Base-by-base conservation (phyloP, 2,888 invertebrate species). In the Eupithecia abbreviata region DNA sequence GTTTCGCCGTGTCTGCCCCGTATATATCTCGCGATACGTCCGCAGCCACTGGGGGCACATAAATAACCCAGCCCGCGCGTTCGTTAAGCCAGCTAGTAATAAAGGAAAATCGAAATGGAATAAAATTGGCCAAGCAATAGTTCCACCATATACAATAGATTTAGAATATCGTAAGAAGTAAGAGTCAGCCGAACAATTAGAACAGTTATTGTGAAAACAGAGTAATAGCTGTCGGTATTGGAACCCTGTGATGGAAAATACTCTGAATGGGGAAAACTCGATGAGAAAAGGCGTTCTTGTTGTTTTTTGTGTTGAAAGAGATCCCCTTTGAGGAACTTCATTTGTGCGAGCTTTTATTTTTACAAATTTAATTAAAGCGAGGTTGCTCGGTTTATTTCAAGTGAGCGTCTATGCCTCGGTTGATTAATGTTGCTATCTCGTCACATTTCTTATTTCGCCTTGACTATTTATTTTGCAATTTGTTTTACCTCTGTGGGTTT, bases 61-160 rank as follows among this genome's bases (percentile, higher is more conserved):
- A 95, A 95, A 95, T 95, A 94, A 93, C 93, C 87, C 90, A 90
- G 92, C 91, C 90, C 90, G 91, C 90, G 89, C 92, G 93, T 93
- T 94, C 94, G 94, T 94, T 94, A 95, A 94, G 94, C 93, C 91
- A 90, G 91, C 91, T 91, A 93, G 95, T 94, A 94, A 94, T 95
- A 95, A 94, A 94, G 93, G 94, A 94, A 94, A 94, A 95, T 94
- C 94, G 94, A 94, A 95, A 94, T 93, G 93, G 92, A 94, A 94
- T 94, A 93, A 94, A 94, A 94, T 94, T 94, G 94, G 94, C 90
- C 76, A 92, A 90, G 91, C 92, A 91, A 94, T 93, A 93, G 92
- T 93, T 92, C 92, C 90, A 88, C 91, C 91, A 93, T 92, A 94
- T 91, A 92, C 91, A 91, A 92, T 91, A 90, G 91, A 90, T 91